phyloP scores from a whole-genome alignment of 2,888 invertebrate species.

The Nymphalis urticae region DNA sequence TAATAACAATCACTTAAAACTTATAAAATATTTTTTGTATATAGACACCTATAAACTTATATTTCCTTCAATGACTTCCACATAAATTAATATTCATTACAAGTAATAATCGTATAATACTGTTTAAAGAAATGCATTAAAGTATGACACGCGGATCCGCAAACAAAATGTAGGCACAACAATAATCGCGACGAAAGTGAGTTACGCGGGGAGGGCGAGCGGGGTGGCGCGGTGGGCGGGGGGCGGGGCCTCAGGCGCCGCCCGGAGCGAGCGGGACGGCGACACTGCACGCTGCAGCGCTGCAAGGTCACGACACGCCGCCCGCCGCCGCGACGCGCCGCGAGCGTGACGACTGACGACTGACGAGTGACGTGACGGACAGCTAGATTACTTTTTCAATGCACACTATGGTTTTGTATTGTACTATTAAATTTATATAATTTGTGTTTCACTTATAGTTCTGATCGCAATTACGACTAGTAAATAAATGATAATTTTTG shows the following conservation, averaged over 20 bases:
- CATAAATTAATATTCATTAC: background rate
- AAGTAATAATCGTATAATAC: conserved; percentile 3
- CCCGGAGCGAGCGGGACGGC: conserved; percentile 64
- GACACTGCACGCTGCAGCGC: conserved; percentile 39
- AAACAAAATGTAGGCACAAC: conserved; percentile 40
- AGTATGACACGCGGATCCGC: conserved; percentile 27
- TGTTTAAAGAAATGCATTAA: conserved; percentile 11
- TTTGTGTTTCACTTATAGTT: background rate
- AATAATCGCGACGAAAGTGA: conserved; percentile 52
- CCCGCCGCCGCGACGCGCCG: conserved; percentile 11
- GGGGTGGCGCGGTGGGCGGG: conserved; percentile 72
- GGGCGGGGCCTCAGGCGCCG: conserved; percentile 66
- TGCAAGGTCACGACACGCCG: conserved; percentile 34
- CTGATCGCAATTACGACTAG: background rate
- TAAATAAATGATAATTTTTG: background rate
- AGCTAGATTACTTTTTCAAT: conserved; percentile 9
- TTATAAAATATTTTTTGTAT: too few relatives aligned
- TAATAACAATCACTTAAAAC: too few relatives aligned
- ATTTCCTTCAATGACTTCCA: background rate
- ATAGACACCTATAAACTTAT: too few relatives aligned
- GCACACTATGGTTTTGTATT: conserved; percentile 3
- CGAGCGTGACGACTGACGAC: background rate
- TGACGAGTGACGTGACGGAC: conserved; percentile 14
- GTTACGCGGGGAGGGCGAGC: conserved; percentile 59
- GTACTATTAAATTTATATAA: background rate